A percentile compares a stretch with the other conserved stretches of the same genome.
These are phyloP conservation scores for Panthera tigris DNA, from an alignment of 2,113 vertebrate genomes.

Conservation along the genomic window DNA sequence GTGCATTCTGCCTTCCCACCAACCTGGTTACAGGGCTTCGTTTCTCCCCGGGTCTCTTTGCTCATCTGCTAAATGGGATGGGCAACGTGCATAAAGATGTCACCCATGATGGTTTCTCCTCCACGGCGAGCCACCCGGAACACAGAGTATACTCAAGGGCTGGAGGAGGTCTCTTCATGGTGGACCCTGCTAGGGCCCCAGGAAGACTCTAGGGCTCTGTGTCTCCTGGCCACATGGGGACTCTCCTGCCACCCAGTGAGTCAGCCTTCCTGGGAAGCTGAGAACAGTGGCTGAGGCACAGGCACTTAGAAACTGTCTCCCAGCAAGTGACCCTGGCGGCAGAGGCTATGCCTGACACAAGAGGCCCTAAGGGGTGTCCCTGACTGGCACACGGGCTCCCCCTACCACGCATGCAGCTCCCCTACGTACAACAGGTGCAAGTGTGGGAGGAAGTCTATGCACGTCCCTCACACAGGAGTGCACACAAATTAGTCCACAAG, in stretches of 20 bases:
- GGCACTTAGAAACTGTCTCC: not conserved
- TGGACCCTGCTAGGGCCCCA: not conserved
- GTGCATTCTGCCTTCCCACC: not conserved
- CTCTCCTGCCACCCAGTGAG: not conserved
- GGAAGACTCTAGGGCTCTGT: not conserved
- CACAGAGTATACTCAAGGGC: not conserved
- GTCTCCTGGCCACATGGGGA: not conserved
- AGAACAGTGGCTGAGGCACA: not conserved
- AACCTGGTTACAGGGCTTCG: not conserved
- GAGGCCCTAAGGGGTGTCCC: fast-evolving
- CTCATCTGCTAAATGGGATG: not conserved
- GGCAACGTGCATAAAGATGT: fast-evolving
- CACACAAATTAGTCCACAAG: fast-evolving
- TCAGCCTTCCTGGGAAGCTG: not conserved
- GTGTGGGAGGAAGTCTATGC: fast-evolving
- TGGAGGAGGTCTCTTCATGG: fast-evolving
- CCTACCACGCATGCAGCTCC: fast-evolving
- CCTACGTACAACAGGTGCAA: fast-evolving
- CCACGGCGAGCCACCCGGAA: not conserved
- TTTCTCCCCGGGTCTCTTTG: not conserved
- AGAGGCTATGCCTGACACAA: not conserved
- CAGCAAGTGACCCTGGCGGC: not conserved
- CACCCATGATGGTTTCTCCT: not conserved
- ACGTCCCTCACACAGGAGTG: not conserved
- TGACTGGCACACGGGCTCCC: not conserved